Base-by-base conservation (phyloP, 2,113 vertebrate species). In the Peromyscus maniculatus region DNA sequence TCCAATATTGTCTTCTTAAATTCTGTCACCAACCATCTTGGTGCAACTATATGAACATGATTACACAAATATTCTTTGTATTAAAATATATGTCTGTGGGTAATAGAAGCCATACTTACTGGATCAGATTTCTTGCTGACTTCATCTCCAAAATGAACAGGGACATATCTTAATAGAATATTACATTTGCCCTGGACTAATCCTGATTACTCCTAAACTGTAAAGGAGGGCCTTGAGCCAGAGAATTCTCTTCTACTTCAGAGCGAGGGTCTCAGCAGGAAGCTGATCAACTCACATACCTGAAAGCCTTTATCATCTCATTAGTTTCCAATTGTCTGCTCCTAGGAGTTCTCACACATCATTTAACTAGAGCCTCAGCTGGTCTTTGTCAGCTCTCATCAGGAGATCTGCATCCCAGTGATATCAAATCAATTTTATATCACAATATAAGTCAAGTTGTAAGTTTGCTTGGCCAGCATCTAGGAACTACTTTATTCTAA, bases 221-320 rank as follows among this genome's bases (percentile, higher is more conserved):
- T 39, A 89, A 97, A 93, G 77, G 46, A 91, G 26, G 66, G 71
- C 79, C 31, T 26, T 91, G 59, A 94, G 82, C 71, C 91, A 93
- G 52, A 57, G 92, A 95, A n/a, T 91, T 97, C 57, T 96, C 79
- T 72, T 95, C 75, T 69, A 89, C 8, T 95, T 74, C 92, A 75
- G 36, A 96, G 88, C 71, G 36, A 96, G 88, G 64, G 31, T 89
- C 94, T 91, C 97, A 97, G 95, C 95, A 96, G 89, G 95, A 72
- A 97, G 94, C 92, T 97, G 95, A 98, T 98, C 96, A 97, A 96
- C 95, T 97, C 97, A 97, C 89, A 97, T 97, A 97, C 96, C 97
- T 96, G 92, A 96, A 97, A 97, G 71, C 94, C 95, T 97, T 97
- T 98, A 98, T 97, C 97, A 97, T 97, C 97, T 97, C 92, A 97